Percentiles rank a stretch among this genome's conserved stretches.
Conservation (phyloP, 2,797 vertebrate species). For the Phalanger gymnotis region DNA sequence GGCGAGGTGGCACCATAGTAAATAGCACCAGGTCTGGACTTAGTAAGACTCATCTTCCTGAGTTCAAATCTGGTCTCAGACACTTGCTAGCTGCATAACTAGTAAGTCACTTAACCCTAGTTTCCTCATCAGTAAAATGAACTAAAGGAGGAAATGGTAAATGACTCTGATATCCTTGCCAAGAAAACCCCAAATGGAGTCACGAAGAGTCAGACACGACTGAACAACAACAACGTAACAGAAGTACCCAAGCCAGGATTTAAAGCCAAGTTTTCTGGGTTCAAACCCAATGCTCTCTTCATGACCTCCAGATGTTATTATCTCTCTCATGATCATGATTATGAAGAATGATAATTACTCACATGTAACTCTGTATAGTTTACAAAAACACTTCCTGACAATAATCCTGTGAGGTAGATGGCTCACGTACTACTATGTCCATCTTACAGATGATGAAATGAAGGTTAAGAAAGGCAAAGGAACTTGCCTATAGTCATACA, state of each 20-base stretch:
- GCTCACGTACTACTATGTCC: neutral
- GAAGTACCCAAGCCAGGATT: neutral
- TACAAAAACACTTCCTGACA: neutral
- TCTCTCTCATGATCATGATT: neutral
- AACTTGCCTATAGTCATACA: neutral
- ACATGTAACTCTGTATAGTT: neutral
- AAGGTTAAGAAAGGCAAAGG: neutral
- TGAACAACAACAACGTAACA: neutral
- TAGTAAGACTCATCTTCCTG: too few species aligned
- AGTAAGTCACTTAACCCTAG: neutral
- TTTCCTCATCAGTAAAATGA: neutral
- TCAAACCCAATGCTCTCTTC: neutral
- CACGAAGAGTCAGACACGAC: neutral
- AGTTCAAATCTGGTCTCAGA: too few species aligned
- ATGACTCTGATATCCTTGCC: neutral
- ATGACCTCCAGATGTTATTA: neutral
- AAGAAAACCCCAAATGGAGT: neutral
- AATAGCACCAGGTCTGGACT: too few species aligned
- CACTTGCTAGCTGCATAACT: neutral
- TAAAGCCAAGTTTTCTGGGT: neutral
- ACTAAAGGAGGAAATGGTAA: neutral
- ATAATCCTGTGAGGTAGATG: neutral
- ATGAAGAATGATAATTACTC: neutral
- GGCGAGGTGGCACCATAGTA: too few species aligned
- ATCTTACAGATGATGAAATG: neutral